These are phyloP conservation scores for Conchocele bisecta DNA, from an alignment of 2,888 invertebrate species.

Conservation along the genomic window DNA sequence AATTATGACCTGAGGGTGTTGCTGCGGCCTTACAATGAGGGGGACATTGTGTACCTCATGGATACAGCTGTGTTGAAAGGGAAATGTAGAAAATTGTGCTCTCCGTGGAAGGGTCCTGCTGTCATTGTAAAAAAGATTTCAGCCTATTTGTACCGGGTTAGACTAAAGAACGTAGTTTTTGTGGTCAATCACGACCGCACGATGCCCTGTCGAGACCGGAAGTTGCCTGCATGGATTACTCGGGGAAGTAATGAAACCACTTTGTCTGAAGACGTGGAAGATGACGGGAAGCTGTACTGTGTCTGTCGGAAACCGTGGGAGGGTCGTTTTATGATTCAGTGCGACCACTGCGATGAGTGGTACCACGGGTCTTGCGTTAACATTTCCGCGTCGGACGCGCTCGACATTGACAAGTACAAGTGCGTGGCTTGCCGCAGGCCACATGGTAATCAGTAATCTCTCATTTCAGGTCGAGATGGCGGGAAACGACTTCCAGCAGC, in stretches of 20 bases:
- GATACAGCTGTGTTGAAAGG: background rate
- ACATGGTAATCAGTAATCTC: too few relatives aligned
- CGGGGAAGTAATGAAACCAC: too few relatives aligned
- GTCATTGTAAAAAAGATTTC: background rate
- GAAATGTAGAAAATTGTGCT: background rate
- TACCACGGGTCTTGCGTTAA: conserved; percentile 9
- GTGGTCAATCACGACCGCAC: too few relatives aligned
- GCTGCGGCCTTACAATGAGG: background rate
- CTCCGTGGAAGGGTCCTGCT: conserved; percentile 5
- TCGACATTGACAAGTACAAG: background rate
- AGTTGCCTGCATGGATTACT: too few relatives aligned
- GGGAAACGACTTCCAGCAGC: too few relatives aligned
- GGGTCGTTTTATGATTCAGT: too few relatives aligned
- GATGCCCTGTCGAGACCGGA: too few relatives aligned
- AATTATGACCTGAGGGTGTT: background rate
- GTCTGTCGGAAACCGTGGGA: too few relatives aligned
- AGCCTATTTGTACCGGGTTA: background rate
- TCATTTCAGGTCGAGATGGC: too few relatives aligned
- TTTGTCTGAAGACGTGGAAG: background rate
- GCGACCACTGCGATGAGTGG: too few relatives aligned
- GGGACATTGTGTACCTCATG: background rate
- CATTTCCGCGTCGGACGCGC: background rate
- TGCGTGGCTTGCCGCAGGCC: background rate
- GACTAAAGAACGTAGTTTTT: too few relatives aligned
- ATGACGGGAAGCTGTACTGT: too few relatives aligned